Conservation (phyloP, 2,113 vertebrate species). For the Peromyscus maniculatus region DNA sequence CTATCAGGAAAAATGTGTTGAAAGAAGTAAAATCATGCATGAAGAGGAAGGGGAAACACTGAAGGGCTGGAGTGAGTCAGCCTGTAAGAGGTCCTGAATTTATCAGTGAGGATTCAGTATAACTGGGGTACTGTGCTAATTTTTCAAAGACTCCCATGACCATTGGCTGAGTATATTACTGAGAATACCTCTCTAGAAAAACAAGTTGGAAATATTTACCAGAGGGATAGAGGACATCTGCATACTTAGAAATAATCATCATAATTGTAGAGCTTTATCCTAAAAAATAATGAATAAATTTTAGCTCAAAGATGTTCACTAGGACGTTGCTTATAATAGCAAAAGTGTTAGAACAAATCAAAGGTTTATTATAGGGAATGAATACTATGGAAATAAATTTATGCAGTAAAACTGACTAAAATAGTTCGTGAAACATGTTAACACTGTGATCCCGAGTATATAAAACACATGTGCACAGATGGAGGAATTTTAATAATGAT, state of each 20-base stretch:
- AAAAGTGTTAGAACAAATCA: slow-evolving; percentile 58
- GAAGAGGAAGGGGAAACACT: background rate
- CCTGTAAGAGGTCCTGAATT: background rate
- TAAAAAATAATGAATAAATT: slow-evolving; percentile 62
- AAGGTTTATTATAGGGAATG: slow-evolving; percentile 57
- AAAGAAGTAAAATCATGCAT: background rate
- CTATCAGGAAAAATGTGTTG: background rate
- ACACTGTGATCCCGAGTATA: slow-evolving; percentile 25
- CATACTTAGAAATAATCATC: slow-evolving; percentile 49
- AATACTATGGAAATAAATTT: slow-evolving; percentile 54
- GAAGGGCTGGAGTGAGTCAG: background rate
- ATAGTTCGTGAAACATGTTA: slow-evolving; percentile 34
- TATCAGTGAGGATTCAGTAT: background rate
- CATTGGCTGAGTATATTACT: background rate
- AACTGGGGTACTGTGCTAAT: background rate
- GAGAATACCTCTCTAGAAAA: slow-evolving; percentile 62
- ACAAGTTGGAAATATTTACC: slow-evolving; percentile 59
- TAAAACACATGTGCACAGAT: slow-evolving; percentile 30
- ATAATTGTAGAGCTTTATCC: slow-evolving; percentile 12
- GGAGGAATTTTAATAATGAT: slow-evolving; percentile 47
- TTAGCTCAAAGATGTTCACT: slow-evolving; percentile 48
- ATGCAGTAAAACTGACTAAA: slow-evolving; percentile 65
- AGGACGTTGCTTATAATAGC: slow-evolving; percentile 30
- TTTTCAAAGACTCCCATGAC: background rate
- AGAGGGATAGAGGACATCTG: slow-evolving; percentile 46